Evolutionary conservation across 2,113 vertebrate genomes (phyloP).

Genomic region (Actinemys pallida): DNA sequence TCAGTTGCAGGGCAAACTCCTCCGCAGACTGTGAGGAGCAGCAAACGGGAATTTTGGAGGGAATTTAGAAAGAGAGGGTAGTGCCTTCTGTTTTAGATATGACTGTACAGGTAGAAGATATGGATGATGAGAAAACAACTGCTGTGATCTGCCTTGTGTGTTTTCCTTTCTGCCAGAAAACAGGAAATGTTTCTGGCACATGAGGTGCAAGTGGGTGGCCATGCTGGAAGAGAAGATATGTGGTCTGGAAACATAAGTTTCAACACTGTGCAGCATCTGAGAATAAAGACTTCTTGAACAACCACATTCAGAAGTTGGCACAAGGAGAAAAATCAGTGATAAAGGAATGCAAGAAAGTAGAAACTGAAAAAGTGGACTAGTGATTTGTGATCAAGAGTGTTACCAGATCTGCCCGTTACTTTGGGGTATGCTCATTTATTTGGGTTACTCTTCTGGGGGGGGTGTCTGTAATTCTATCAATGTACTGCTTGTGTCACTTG

Average conservation of each 20-base stretch:
- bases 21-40: neutral
- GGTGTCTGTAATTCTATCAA: no score
- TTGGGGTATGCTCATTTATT: no score
- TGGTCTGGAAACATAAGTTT: neutral
- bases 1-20: neutral
- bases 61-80: neutral
- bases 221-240: neutral
- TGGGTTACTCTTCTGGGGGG: no score
- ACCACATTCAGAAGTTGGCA: neutral
- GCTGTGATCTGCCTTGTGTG: rapidly evolving
- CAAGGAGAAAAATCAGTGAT: neutral
- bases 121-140: rapidly evolving
- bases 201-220: neutral
- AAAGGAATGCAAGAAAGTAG: neutral
- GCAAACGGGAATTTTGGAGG: neutral
- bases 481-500: no score
- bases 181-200: neutral
- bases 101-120: rapidly evolving
- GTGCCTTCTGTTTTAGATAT: neutral
- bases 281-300: neutral
- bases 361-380: neutral
- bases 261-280: neutral
- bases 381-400: neutral
- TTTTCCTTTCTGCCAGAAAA: constrained; percentile 6
- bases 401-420: no score